Conservation (phyloP, 1,140 invertebrate genomes). For the Dinothrombium tinctorium region DNA sequence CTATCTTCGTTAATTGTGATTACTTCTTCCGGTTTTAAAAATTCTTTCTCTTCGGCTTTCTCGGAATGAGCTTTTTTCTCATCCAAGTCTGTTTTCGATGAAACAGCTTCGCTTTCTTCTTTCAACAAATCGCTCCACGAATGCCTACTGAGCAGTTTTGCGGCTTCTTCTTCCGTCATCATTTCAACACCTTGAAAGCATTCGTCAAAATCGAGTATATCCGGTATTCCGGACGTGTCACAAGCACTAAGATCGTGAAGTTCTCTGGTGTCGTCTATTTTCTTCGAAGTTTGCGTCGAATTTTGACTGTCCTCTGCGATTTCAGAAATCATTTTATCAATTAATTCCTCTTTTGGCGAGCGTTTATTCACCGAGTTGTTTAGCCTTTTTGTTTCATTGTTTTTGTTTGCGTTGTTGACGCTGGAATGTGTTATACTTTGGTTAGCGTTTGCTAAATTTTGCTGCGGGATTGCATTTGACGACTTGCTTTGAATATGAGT, state of each 20-base stretch:
- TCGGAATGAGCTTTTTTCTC: too few species aligned
- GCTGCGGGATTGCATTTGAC: too few species aligned
- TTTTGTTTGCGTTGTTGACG: too few species aligned
- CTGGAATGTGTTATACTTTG: too few species aligned
- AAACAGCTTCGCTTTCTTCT: too few species aligned
- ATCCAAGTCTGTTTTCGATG: too few species aligned
- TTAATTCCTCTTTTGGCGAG: conserved; percentile 8
- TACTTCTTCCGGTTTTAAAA: too few species aligned
- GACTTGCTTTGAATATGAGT: too few species aligned
- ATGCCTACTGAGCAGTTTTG: conserved; percentile 16
- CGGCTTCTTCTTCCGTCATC: conserved; percentile 19
- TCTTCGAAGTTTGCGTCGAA: neutral
- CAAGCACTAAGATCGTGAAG: conserved; percentile 9
- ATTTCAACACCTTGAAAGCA: conserved; percentile 15
- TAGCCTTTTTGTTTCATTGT: neutral
- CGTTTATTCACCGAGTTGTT: neutral
- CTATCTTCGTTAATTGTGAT: too few species aligned
- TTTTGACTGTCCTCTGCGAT: conserved; percentile 5
- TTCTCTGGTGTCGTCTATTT: neutral
- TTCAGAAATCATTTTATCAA: conserved; percentile 10
- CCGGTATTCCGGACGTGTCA: conserved; percentile 11
- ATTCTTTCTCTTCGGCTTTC: too few species aligned
- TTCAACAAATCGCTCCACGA: too few species aligned
- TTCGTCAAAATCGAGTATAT: conserved; percentile 11
- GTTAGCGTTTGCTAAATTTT: too few species aligned